A percentile compares a stretch with the other conserved stretches of the same genome.
phyloP scores from a whole-genome alignment of 1,140 invertebrate genomes.

The Caenorhabditis tropicalis region DNA sequence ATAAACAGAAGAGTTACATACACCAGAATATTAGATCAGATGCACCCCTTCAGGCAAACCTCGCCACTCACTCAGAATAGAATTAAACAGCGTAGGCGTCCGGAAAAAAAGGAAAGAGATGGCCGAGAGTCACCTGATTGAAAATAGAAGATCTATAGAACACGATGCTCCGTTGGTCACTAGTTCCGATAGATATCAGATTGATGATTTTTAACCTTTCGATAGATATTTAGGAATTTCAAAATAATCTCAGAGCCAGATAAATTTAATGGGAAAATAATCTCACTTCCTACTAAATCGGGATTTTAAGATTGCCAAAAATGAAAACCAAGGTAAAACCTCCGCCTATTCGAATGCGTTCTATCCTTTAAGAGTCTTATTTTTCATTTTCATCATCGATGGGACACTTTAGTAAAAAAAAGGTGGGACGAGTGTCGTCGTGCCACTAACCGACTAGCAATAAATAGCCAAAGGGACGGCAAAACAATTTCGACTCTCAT shows the following conservation, averaged over 20 bases:
- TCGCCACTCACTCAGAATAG: not conserved
- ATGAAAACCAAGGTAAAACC: too few relatives aligned
- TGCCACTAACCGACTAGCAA: not conserved
- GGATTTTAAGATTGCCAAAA: too few relatives aligned
- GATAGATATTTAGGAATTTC: too few relatives aligned
- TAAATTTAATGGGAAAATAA: too few relatives aligned
- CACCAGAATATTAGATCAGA: constrained; percentile 43
- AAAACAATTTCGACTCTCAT: constrained; percentile 33
- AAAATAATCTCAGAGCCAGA: too few relatives aligned
- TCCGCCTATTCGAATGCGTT: too few relatives aligned
- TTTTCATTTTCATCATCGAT: not conserved
- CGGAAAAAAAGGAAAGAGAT: not conserved
- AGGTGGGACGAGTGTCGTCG: not conserved
- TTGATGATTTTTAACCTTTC: not conserved
- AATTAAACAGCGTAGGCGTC: constrained; percentile 28
- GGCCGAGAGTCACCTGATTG: constrained; percentile 31
- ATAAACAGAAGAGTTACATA: not conserved
- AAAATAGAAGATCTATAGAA: too few relatives aligned
- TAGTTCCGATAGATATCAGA: not conserved
- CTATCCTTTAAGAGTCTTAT: not conserved
- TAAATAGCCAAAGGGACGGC: constrained; percentile 28
- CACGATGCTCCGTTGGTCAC: too few relatives aligned
- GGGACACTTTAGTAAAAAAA: not conserved
- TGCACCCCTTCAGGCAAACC: not conserved
- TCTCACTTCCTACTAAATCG: too few relatives aligned